Percentiles rank a stretch among this genome's conserved stretches.
Evolutionary conservation across 2,113 vertebrate species (phyloP).

Genomic region (Tonatia bakeri): DNA sequence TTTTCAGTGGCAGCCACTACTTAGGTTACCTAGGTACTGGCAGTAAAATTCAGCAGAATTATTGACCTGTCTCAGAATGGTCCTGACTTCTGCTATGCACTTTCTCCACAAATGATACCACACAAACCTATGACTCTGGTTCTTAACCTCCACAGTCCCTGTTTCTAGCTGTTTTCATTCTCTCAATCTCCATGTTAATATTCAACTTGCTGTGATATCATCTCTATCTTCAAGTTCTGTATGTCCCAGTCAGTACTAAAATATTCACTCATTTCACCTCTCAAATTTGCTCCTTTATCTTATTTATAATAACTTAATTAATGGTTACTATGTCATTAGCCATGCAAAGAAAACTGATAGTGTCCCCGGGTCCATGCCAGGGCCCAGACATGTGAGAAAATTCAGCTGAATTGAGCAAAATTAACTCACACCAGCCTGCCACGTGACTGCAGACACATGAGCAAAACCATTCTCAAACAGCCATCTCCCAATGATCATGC

Average conservation of each 20-base stretch:
- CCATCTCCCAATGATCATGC: too few species aligned
- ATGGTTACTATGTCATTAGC: not conserved
- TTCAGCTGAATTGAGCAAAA: not conserved
- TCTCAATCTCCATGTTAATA: not conserved
- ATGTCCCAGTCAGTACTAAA: not conserved
- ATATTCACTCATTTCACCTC: not conserved
- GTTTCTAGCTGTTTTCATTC: not conserved
- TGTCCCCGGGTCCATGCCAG: not conserved
- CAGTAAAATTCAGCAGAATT: not conserved
- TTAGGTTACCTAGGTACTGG: not conserved
- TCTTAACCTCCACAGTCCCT: not conserved
- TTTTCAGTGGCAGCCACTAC: not conserved
- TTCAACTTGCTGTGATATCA: not conserved
- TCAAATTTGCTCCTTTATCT: not conserved
- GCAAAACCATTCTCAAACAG: not conserved
- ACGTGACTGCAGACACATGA: not conserved
- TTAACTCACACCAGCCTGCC: not conserved
- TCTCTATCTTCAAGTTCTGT: not conserved
- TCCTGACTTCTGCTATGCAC: not conserved
- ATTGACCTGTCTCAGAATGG: not conserved
- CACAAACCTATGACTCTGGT: not conserved
- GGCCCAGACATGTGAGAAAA: not conserved
- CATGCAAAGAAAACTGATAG: not conserved
- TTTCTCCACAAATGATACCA: not conserved
- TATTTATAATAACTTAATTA: not conserved